Conservation (phyloP, 2,113 vertebrate species). For the Notechis scutatus region DNA sequence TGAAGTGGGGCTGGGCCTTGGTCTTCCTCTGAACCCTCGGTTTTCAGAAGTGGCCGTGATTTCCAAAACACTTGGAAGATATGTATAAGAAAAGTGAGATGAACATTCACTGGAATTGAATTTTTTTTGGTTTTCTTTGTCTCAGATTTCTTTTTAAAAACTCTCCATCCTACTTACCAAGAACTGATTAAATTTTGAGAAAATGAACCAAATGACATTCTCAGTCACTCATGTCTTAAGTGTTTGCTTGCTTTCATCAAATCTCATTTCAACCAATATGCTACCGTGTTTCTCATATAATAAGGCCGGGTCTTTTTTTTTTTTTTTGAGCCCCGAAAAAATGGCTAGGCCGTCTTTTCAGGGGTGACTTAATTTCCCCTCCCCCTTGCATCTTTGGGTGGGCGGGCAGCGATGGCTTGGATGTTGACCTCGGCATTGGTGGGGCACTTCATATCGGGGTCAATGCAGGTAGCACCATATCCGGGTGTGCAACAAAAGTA, state of each 20-base stretch:
- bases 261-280: not conserved
- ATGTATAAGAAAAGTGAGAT: not conserved
- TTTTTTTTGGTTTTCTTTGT: not conserved
- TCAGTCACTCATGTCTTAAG: not conserved
- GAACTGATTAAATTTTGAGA: not conserved
- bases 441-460: no score
- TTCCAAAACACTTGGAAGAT: not conserved
- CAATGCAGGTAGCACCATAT: no score
- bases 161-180: not conserved
- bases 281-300: no score
- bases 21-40: not conserved
- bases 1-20: no score
- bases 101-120: not conserved
- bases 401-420: no score
- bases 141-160: not conserved
- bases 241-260: not conserved
- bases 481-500: no score
- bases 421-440: no score
- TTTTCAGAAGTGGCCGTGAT: not conserved
- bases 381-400: no score
- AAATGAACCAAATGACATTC: not conserved
- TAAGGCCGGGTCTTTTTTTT: no score
- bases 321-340: no score
- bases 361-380: no score
- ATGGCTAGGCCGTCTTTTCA: no score